A percentile compares a stretch with the other conserved stretches of the same genome.
Conservation (phyloP, 2,888 invertebrate genomes). For the Xylophagus ater region DNA sequence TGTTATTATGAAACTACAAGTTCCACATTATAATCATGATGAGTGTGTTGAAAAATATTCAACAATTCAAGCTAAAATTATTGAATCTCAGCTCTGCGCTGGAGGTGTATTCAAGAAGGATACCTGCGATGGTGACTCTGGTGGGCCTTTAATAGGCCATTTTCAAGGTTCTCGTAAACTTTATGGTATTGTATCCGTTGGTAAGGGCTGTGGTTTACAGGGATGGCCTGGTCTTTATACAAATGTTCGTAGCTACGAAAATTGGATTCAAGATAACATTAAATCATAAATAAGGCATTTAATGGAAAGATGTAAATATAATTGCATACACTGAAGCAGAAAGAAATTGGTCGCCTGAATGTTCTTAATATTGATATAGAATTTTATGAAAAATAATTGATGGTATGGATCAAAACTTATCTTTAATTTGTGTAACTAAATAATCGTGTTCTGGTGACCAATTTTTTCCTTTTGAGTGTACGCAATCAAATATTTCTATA, state of each 20-base stretch:
- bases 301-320: too few species aligned
- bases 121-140: constrained; percentile 53
- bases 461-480: too few species aligned
- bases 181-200: constrained; percentile 44
- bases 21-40: constrained; percentile 40
- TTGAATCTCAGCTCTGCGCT: constrained; percentile 29
- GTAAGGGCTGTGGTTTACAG: constrained; percentile 39
- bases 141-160: constrained; percentile 47
- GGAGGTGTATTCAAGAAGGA: constrained; percentile 42
- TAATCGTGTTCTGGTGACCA: too few species aligned
- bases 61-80: constrained; percentile 23
- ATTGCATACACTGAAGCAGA: too few species aligned
- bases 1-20: constrained; percentile 40
- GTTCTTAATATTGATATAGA: too few species aligned
- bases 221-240: constrained; percentile 63
- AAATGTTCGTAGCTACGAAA: constrained; percentile 47
- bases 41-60: constrained; percentile 39
- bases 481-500: too few species aligned
- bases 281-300: constrained; percentile 34
- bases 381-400: too few species aligned
- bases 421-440: too few species aligned
- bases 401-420: too few species aligned
- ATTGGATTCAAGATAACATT: constrained; percentile 51
- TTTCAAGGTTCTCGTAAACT: constrained; percentile 22
- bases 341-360: too few species aligned